These are phyloP conservation scores for Digitonthophagus gazella DNA, from an alignment of 2,888 invertebrate genomes.

Conservation along the genomic window DNA sequence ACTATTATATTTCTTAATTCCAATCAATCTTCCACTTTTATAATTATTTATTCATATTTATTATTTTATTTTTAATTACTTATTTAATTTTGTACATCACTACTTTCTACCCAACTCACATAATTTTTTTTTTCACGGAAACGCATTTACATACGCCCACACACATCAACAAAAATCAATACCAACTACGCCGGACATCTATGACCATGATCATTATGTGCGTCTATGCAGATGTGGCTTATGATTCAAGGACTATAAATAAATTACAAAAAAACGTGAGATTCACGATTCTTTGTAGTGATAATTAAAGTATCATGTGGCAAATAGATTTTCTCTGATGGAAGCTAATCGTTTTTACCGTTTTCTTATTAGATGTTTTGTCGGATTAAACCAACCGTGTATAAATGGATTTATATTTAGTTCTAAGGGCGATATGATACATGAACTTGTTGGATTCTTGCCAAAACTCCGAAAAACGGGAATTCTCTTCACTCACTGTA, in stretches of 20 bases:
- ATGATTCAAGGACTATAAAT: background rate
- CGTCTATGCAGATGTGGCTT: background rate
- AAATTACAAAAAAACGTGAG: slow-evolving; percentile 5
- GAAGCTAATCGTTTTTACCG: background rate
- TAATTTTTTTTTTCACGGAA: background rate
- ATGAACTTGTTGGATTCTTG: background rate
- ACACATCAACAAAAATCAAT: background rate
- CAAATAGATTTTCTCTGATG: background rate
- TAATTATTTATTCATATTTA: too few species aligned
- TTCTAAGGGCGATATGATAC: background rate
- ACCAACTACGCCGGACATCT: background rate
- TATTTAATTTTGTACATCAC: background rate
- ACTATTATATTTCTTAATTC: too few species aligned
- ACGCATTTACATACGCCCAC: background rate
- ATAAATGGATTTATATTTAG: background rate
- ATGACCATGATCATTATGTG: background rate
- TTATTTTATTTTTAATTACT: background rate
- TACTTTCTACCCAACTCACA: background rate
- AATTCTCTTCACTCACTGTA: background rate
- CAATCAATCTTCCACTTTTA: too few species aligned
- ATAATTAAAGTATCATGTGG: background rate
- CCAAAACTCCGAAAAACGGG: background rate
- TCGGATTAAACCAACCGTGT: background rate
- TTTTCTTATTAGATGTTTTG: background rate
- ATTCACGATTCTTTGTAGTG: background rate